Evolutionary conservation across 2,797 vertebrate species (phyloP).

Genomic region (Sebastes nivosus): DNA sequence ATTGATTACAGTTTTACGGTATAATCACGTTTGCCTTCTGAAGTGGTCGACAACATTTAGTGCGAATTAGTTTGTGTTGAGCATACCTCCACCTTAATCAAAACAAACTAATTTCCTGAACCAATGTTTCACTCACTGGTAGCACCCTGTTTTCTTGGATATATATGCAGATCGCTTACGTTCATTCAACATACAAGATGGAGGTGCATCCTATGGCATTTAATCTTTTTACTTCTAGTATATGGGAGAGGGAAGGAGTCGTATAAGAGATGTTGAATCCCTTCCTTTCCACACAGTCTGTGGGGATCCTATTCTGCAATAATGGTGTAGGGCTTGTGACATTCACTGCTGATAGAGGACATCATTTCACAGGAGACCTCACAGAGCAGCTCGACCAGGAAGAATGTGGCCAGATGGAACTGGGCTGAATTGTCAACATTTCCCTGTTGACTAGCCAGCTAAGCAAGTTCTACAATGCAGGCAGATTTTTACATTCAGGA

Average conservation of each 20-base stretch:
- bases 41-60: background rate
- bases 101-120: background rate
- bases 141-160: background rate
- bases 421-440: constrained; percentile 81
- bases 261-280: constrained; percentile 45
- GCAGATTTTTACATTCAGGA: constrained; percentile 78
- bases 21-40: background rate
- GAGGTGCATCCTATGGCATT: constrained; percentile 18
- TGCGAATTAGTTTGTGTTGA: background rate
- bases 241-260: constrained; percentile 4
- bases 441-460: constrained; percentile 77
- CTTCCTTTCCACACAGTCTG: constrained; percentile 59
- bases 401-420: constrained; percentile 78
- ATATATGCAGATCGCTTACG: background rate
- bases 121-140: background rate
- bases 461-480: constrained; percentile 76
- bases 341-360: constrained; percentile 86
- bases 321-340: constrained; percentile 78
- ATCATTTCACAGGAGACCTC: constrained; percentile 86
- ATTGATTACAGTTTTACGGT: background rate
- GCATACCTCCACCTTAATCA: background rate
- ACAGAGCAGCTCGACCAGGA: constrained; percentile 79
- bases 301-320: constrained; percentile 72
- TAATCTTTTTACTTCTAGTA: constrained; percentile 7
- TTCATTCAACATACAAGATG: constrained; percentile 6